These are phyloP conservation scores for Platerodrilus igneus DNA, from an alignment of 2,888 invertebrate species.

Conservation along the genomic window DNA sequence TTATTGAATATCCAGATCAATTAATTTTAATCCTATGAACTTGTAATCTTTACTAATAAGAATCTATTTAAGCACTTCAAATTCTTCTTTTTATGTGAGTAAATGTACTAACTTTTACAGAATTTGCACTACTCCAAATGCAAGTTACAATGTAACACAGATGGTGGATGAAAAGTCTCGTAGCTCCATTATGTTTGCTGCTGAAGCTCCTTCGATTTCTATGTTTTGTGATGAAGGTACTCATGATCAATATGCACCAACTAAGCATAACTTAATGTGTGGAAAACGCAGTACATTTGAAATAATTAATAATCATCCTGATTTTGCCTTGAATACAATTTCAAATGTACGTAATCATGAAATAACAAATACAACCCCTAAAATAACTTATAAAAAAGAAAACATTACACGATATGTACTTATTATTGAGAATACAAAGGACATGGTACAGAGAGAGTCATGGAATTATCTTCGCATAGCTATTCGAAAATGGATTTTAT, in stretches of 20 bases:
- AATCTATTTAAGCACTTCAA: too few relatives aligned
- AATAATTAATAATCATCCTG: slow-evolving; percentile 53
- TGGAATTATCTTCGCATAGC: slow-evolving; percentile 57
- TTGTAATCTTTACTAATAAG: too few relatives aligned
- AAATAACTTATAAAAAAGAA: slow-evolving; percentile 52
- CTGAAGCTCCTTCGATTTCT: slow-evolving; percentile 51
- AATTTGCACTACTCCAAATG: slow-evolving; percentile 33
- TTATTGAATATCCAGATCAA: too few relatives aligned
- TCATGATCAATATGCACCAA: slow-evolving; percentile 60
- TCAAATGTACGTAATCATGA: slow-evolving; percentile 36
- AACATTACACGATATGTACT: slow-evolving; percentile 54
- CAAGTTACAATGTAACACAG: slow-evolving; percentile 42
- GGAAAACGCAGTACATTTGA: slow-evolving; percentile 56
- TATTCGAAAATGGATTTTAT: slow-evolving; percentile 55
- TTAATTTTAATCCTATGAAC: too few relatives aligned
- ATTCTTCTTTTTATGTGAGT: neutral
- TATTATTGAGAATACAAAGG: slow-evolving; percentile 56
- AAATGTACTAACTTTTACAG: slow-evolving; percentile 31
- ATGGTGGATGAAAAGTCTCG: slow-evolving; percentile 50
- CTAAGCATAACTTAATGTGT: slow-evolving; percentile 63
- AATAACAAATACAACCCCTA: slow-evolving; percentile 49
- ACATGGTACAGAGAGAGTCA: slow-evolving; percentile 55
- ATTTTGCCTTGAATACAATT: slow-evolving; percentile 45
- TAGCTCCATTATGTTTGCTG: slow-evolving; percentile 53
- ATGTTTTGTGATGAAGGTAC: slow-evolving; percentile 60